Evolutionary conservation across 2,113 vertebrate genomes (phyloP).

Genomic region (Lamprologus lemairii): DNA sequence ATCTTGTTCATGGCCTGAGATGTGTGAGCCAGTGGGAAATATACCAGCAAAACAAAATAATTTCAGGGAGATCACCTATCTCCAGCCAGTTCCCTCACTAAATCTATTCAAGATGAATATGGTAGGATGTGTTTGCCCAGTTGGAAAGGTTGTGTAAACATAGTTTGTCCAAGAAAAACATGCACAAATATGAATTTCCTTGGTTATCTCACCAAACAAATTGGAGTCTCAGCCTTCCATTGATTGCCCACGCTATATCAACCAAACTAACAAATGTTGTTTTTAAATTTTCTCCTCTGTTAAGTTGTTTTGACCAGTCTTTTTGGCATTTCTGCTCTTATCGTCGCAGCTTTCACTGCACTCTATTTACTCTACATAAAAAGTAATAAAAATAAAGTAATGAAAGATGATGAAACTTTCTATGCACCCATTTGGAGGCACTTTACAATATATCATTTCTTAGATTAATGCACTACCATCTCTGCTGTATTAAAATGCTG

Average conservation of each 20-base stretch:
- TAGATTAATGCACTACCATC: slow-evolving; percentile 27
- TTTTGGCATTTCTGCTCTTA: background rate
- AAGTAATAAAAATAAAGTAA: background rate
- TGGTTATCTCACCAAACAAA: background rate
- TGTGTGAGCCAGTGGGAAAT: slow-evolving; percentile 28
- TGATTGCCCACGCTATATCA: background rate
- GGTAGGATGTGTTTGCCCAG: slow-evolving; percentile 3
- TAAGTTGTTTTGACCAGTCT: background rate
- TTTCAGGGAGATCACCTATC: slow-evolving; percentile 45
- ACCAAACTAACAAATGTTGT: background rate
- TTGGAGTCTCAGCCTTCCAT: background rate
- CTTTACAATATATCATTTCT: background rate
- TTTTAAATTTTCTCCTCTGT: background rate
- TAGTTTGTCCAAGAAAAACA: background rate
- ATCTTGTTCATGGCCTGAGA: background rate
- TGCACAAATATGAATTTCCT: slow-evolving; percentile 5
- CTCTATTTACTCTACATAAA: background rate
- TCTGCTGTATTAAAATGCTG: slow-evolving; percentile 17
- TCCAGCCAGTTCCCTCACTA: slow-evolving; percentile 16
- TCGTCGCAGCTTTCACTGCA: background rate
- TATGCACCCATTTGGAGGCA: background rate
- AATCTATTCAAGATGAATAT: slow-evolving; percentile 48
- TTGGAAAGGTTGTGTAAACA: slow-evolving; percentile 13
- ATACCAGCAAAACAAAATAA: slow-evolving; percentile 30
- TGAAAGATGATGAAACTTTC: background rate